Percentiles rank a stretch among this genome's conserved stretches.
phyloP scores from a whole-genome alignment of 2,113 vertebrate genomes.

The Paracanthobrama guichenoti region DNA sequence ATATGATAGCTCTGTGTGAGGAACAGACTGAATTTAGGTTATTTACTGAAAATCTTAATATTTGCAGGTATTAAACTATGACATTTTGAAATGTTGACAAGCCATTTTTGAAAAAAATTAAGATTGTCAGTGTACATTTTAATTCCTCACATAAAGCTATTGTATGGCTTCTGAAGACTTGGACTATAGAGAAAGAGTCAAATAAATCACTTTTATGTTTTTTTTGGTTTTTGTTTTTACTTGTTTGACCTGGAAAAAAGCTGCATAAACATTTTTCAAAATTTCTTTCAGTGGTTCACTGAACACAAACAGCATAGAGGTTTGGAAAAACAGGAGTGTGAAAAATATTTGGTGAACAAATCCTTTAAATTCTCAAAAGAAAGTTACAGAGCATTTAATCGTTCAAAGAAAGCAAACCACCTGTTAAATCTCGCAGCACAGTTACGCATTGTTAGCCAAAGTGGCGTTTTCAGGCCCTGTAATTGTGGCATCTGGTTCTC shows the following conservation, averaged over 20 bases:
- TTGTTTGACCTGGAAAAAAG: not conserved
- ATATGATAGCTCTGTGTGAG: not conserved
- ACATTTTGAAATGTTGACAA: too few species aligned
- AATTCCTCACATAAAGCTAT: not conserved
- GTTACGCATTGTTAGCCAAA: slow-evolving; percentile 51
- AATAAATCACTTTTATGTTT: not conserved
- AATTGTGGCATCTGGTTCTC: slow-evolving; percentile 42
- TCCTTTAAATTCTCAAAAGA: slow-evolving; percentile 9
- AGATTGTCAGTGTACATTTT: not conserved
- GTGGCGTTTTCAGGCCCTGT: slow-evolving; percentile 38
- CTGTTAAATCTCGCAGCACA: slow-evolving; percentile 40
- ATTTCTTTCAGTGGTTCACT: not conserved
- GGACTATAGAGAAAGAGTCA: not conserved
- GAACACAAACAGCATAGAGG: not conserved
- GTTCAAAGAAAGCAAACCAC: slow-evolving; percentile 34
- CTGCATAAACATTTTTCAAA: not conserved
- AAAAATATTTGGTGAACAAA: not conserved
- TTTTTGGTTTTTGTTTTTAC: too few species aligned
- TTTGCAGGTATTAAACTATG: not conserved
- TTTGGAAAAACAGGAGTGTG: not conserved
- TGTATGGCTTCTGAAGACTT: not conserved
- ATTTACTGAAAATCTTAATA: not conserved
- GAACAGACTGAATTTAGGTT: not conserved
- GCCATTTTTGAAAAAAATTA: not conserved
- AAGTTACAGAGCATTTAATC: slow-evolving; percentile 26